A percentile compares a stretch with the other conserved stretches of the same genome.
phyloP scores from a whole-genome alignment of 2,113 vertebrate genomes.

The Pogonocichla stellata region DNA sequence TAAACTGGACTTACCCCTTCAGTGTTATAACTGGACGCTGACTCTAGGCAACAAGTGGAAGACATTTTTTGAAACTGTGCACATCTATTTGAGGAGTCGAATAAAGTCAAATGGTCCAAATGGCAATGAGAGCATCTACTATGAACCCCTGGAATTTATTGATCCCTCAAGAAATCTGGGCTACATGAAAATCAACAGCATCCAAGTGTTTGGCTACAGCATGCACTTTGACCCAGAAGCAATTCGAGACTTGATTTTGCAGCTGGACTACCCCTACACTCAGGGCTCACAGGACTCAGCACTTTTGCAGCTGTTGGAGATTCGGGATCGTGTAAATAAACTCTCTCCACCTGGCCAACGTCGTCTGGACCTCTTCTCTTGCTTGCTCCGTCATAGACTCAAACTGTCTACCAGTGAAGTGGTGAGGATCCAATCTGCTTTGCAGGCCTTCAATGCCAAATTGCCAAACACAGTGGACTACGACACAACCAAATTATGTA shows the following conservation, averaged over 20 bases:
- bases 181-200: slow-evolving; percentile 98
- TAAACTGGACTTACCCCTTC: slow-evolving; percentile 90
- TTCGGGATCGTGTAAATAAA: slow-evolving; percentile 93
- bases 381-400: slow-evolving; percentile 93
- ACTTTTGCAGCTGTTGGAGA: slow-evolving; percentile 92
- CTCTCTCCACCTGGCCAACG: slow-evolving; percentile 91
- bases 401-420: slow-evolving; percentile 94
- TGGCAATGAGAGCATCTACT: slow-evolving; percentile 88
- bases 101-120: slow-evolving; percentile 83
- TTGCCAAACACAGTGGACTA: slow-evolving; percentile 94
- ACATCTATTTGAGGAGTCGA: slow-evolving; percentile 93
- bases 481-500: slow-evolving; percentile 96
- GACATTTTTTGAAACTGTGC: slow-evolving; percentile 96
- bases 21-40: slow-evolving; percentile 97
- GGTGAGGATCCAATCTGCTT: slow-evolving; percentile 89
- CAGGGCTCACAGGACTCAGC: slow-evolving; percentile 96
- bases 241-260: slow-evolving; percentile 93
- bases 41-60: slow-evolving; percentile 97
- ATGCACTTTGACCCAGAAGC: slow-evolving; percentile 98
- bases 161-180: slow-evolving; percentile 91
- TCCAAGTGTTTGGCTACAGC: slow-evolving; percentile 98
- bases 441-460: slow-evolving; percentile 90
- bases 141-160: slow-evolving; percentile 89
- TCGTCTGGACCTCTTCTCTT: slow-evolving; percentile 92
- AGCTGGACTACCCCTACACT: slow-evolving; percentile 97